phyloP scores from a whole-genome alignment of 2,113 vertebrate species.

The Alethe diademata region DNA sequence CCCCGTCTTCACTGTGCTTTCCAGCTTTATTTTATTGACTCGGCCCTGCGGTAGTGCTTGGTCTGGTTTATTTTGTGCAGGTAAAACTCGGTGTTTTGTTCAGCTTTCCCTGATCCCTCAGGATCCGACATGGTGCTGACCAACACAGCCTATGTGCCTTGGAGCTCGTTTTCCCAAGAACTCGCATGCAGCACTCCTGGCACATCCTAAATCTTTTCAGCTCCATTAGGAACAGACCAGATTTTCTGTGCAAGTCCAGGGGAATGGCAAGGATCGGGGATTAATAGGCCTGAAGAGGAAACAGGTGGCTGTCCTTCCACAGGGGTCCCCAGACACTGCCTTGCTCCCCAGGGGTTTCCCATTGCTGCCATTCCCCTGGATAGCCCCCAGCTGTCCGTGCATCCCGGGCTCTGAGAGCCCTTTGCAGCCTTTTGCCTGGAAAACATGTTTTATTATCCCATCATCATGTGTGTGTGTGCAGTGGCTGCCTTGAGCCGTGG shows the following conservation, averaged over 20 bases:
- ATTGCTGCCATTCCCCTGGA: not conserved
- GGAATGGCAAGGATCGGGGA: not conserved
- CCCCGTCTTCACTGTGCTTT: not conserved
- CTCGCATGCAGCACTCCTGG: accelerated
- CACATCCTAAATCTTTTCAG: not conserved
- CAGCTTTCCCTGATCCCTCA: not conserved
- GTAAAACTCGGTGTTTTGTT: not conserved
- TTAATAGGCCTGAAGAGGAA: not conserved
- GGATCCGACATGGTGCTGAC: not conserved
- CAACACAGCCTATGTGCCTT: not conserved
- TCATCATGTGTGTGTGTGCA: not conserved
- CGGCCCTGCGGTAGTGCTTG: not conserved
- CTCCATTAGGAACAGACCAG: not conserved
- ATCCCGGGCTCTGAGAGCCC: not conserved
- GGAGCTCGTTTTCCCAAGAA: not conserved
- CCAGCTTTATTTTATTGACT: not conserved
- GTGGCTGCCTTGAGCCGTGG: not conserved
- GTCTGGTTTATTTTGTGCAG: not conserved
- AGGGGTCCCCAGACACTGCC: not conserved
- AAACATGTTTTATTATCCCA: not conserved
- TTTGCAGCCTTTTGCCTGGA: not conserved
- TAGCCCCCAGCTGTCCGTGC: not conserved
- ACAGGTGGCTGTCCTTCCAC: not conserved
- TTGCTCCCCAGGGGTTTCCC: not conserved
- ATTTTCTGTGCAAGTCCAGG: not conserved